Evolutionary conservation across 1,140 invertebrate species (phyloP), one percentile per base, ranked within the genome.

Genomic region (Drosophila jambulina): DNA sequence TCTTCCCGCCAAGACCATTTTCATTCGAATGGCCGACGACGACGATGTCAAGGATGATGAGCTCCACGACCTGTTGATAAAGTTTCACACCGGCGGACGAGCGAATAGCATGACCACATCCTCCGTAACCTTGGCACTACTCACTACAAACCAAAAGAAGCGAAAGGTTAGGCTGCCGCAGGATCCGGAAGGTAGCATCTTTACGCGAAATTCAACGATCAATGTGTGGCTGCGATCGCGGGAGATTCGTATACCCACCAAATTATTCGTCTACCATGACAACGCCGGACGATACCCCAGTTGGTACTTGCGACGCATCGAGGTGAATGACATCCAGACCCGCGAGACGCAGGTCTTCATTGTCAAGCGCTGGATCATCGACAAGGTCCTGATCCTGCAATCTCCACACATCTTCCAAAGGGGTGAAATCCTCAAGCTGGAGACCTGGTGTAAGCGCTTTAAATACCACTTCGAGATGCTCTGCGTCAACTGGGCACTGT

Each of bases 401-500:
- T 76, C 79, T 1, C 1, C 48, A 2, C 9, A 72, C 34, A 38
- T 86, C 0, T 51, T 77, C 1, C 36, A 5, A 0, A 13, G 9
- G 8, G 75, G 76, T 13, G 60, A 72, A 1, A 5, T 21, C 1
- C 23, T 27, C 0, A 1, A 23, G 0, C 7, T 58, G 0, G 82
- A 43, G 2, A 21, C 0, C 1, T 74, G 68, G 71, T 13, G 34
- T 0, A n/a, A 9, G 2, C 46, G 83, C 5, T 82, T 86, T 27
- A 7, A 0, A 0, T 0, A 12, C 2, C 12, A 48, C 15, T 67
- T 54, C 8, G 83, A 86, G 32, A 62, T 45, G 3, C n/a, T 59
- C 0, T 82, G 62, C 70, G 38, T 65, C 29, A 86, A 86, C 23
- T 86, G 79, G 78, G 42, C 61, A 4, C 27, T 86, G 15, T 82